phyloP scores from a whole-genome alignment of 2,113 vertebrate species.

The Chitala chitala region DNA sequence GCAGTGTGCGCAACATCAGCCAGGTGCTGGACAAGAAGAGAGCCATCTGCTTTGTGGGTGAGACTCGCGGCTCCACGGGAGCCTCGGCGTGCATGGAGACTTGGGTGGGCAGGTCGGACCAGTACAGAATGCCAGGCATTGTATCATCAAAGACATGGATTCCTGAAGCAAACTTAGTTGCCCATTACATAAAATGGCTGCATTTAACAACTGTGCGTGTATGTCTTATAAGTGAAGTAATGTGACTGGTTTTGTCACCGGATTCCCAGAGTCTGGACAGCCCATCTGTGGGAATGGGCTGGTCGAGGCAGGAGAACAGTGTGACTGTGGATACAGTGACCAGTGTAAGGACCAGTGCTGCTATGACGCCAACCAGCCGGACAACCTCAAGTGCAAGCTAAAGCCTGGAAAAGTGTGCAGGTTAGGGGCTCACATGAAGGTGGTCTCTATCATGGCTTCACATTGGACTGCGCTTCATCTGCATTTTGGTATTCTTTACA shows the following conservation, averaged over 20 bases:
- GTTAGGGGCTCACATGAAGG: slow-evolving; percentile 57
- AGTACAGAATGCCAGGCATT: too few species aligned
- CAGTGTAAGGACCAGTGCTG: slow-evolving; percentile 93
- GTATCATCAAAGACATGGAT: too few species aligned
- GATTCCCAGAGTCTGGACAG: slow-evolving; percentile 82
- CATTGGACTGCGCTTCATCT: too few species aligned
- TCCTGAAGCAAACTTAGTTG: too few species aligned
- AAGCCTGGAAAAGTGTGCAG: slow-evolving; percentile 84
- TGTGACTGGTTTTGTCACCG: background rate
- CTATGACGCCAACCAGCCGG: slow-evolving; percentile 84
- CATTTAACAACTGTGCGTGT: too few species aligned
- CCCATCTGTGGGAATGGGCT: slow-evolving; percentile 96
- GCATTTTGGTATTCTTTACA: too few species aligned
- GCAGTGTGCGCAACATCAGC: slow-evolving; percentile 95
- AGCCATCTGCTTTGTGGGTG: slow-evolving; percentile 94
- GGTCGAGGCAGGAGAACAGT: slow-evolving; percentile 91
- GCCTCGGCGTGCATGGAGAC: background rate
- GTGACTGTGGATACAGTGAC: slow-evolving; percentile 96
- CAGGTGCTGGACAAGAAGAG: slow-evolving; percentile 97
- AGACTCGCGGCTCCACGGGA: too few species aligned
- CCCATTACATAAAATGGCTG: too few species aligned
- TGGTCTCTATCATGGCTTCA: too few species aligned
- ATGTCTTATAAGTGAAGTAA: too few species aligned
- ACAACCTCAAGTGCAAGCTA: slow-evolving; percentile 88
- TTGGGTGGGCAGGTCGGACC: background rate